These are phyloP conservation scores for Coregonus sp. DNA, from an alignment of 2,797 vertebrate genomes.

Conservation along the genomic window DNA sequence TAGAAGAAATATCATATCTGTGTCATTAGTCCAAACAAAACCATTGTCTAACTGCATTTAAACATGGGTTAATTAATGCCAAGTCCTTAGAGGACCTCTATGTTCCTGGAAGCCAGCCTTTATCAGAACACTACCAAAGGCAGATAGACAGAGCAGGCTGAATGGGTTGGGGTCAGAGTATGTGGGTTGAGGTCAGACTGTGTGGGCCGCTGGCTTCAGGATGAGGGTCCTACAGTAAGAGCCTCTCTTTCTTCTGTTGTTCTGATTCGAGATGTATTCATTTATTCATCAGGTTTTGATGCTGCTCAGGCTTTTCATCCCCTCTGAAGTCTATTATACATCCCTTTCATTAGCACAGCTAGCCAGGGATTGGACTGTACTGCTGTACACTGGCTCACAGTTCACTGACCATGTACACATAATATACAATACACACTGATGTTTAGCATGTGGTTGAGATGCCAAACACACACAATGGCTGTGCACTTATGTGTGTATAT, in stretches of 20 bases:
- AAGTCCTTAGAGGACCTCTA: background rate
- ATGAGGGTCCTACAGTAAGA: constrained; percentile 38
- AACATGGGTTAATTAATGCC: background rate
- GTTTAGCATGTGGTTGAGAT: background rate
- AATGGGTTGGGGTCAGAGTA: constrained; percentile 32
- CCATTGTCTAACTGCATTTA: background rate
- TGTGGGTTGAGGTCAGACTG: constrained; percentile 35
- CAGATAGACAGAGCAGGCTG: background rate
- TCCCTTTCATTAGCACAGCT: constrained; percentile 60
- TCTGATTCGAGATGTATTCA: constrained; percentile 56
- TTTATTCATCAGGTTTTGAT: constrained; percentile 55
- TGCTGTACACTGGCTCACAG: constrained; percentile 1
- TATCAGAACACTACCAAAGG: background rate
- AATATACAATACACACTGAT: constrained; percentile 9
- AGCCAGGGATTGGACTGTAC: constrained; percentile 18
- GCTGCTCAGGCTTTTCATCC: constrained; percentile 55
- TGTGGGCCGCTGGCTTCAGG: constrained; percentile 16
- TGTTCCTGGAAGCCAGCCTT: background rate
- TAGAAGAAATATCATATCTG: background rate
- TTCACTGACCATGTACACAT: background rate
- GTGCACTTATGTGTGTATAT: background rate
- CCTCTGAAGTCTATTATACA: constrained; percentile 31
- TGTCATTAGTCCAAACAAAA: background rate
- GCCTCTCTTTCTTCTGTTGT: constrained; percentile 47
- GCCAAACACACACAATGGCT: background rate